Base-by-base conservation (phyloP, 2,888 invertebrate genomes). In the Crematogaster levior region DNA sequence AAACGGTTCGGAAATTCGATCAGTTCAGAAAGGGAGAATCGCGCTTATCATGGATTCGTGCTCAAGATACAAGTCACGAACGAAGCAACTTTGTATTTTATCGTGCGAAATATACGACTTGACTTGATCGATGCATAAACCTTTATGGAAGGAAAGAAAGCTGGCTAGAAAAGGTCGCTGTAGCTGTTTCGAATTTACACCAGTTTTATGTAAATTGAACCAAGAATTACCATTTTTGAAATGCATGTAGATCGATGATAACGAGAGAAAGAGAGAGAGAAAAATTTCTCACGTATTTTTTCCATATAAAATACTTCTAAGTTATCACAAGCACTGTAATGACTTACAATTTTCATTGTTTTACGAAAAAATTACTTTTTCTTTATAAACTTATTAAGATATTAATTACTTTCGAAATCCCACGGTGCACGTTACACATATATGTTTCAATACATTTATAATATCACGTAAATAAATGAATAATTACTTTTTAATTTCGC, bases 1-100 rank as follows among this genome's bases (percentile, higher is more conserved):
- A 83, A 73, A 66, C 80, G 65, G 80, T 81, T 73, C 83, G 66
- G 81, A 81, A 83, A 83, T 81, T 73, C n/a, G 80, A 83, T 83
- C 80, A 43, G 48, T 30, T 21, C 24, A 3, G 51, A 34, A 79
- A 43, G 12, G 30, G 21, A 56, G 43, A 65, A 30, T 56, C 51
- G 9, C 37, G 63, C 15, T 68, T 56, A 43, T 66, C 34, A 15
- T 34, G 4, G 34, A 4, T 53, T 66, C 37, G n/a, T 65, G 58
- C 9, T n/a, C n/a, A n/a, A n/a, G n/a, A n/a, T n/a, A 18, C 40
- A n/a, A 48, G n/a, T 58, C 61, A 48, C 51, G 40, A 21, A 68
- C 48, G 12, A 75, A 63, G 24, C 12, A 15, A 34, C 34, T 43
- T 24, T 34, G 21, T 21, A 48, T 7, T 48, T 74, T 40, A 48